Evolutionary conservation across 2,888 invertebrate genomes (phyloP).

Genomic region (Microdon myrmicae): DNA sequence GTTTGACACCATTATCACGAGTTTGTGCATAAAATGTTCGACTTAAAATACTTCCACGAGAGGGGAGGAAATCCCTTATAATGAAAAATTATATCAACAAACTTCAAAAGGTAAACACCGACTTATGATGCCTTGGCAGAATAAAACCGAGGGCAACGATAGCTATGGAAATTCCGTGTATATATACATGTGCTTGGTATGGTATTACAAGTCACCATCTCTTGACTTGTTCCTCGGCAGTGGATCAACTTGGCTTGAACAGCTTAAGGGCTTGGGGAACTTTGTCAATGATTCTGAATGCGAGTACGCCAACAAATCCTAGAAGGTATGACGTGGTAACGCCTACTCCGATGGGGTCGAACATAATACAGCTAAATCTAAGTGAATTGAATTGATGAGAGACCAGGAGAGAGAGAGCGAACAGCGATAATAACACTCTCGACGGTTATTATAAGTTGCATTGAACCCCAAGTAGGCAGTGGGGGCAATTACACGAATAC

Average conservation of each 20-base stretch:
- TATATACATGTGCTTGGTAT: neutral
- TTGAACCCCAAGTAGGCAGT: conserved; percentile 22
- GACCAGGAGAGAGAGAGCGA: conserved; percentile 10
- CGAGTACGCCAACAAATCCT: neutral
- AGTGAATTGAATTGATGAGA: conserved; percentile 34
- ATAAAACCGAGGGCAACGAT: neutral
- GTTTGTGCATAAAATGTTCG: too few relatives aligned
- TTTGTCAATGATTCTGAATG: conserved; percentile 11
- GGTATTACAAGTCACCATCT: conserved; percentile 23
- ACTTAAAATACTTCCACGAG: too few relatives aligned
- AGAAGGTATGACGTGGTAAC: neutral
- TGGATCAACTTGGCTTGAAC: conserved; percentile 42
- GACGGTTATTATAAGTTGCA: conserved; percentile 30
- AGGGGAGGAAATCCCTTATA: conserved; percentile 39
- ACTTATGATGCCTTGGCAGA: neutral
- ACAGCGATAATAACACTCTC: conserved; percentile 22
- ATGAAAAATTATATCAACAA: conserved; percentile 52
- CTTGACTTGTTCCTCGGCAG: conserved; percentile 29
- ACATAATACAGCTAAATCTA: conserved; percentile 16
- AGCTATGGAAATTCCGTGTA: too few relatives aligned
- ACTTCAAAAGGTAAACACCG: conserved; percentile 34
- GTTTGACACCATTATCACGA: too few relatives aligned
- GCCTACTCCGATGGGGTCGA: conserved; percentile 1
- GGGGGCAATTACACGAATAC: conserved; percentile 34
- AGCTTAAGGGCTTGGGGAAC: conserved; percentile 46